A percentile compares a stretch with the other conserved stretches of the same genome.
Evolutionary conservation across 1,140 invertebrate genomes (phyloP).

Genomic region (Drosophila seguyi): DNA sequence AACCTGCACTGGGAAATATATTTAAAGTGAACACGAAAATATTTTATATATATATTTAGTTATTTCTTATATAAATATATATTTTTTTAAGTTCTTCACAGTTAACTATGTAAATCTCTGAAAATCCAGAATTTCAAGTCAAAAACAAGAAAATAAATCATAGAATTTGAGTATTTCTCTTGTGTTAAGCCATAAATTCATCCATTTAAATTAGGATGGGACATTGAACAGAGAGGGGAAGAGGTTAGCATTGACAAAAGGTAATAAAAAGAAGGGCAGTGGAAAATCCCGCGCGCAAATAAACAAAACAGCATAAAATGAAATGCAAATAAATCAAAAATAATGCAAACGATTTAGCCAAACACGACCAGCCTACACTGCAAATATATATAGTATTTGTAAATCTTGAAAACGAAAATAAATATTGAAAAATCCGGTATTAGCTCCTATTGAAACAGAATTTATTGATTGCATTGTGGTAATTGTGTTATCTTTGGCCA

Average conservation of each 20-base stretch:
- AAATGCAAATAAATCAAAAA: constrained; percentile 58
- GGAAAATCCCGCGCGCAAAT: constrained; percentile 39
- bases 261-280: constrained; percentile 46
- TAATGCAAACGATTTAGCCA: constrained; percentile 47
- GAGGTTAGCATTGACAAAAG: constrained; percentile 6
- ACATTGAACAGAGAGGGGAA: constrained; percentile 2
- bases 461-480: neutral
- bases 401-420: neutral
- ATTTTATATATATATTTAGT: too few species aligned
- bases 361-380: constrained; percentile 15
- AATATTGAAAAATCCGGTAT: constrained; percentile 2
- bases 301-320: constrained; percentile 48
- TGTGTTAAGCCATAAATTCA: neutral
- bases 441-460: neutral
- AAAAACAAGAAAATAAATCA: neutral
- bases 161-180: neutral
- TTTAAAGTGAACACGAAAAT: neutral
- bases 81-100: neutral
- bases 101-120: neutral
- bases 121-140: neutral
- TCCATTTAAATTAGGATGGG: constrained; percentile 5
- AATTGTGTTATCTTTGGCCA: neutral
- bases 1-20: constrained; percentile 10
- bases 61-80: neutral
- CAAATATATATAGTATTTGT: neutral